phyloP scores from a whole-genome alignment of 2,113 vertebrate genomes.

The Sterrhoptilus dennistouni region DNA sequence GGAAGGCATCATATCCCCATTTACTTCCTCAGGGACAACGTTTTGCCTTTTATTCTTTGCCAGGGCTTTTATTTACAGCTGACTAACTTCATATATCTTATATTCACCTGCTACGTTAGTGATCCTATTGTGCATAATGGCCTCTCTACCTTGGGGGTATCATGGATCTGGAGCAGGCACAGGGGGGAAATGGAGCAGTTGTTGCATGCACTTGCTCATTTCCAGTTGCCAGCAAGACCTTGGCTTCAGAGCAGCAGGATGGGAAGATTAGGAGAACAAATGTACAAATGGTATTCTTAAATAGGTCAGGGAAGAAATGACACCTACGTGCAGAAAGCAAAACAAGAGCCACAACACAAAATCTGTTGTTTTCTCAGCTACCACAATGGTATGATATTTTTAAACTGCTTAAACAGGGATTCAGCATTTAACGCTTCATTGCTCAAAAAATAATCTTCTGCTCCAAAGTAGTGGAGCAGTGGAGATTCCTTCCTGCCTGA shows the following conservation, averaged over 20 bases:
- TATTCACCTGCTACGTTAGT: conserved; percentile 50
- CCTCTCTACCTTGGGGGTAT: not conserved
- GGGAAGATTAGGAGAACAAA: not conserved
- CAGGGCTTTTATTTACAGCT: conserved; percentile 51
- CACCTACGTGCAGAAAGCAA: not conserved
- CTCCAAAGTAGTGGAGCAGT: not conserved
- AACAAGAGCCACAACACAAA: not conserved
- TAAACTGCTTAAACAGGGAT: not conserved
- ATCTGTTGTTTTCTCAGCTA: not conserved
- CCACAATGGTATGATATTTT: not conserved
- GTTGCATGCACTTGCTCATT: not conserved
- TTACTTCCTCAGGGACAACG: not conserved
- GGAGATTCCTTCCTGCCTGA: not conserved
- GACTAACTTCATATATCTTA: conserved; percentile 45
- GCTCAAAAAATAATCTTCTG: not conserved
- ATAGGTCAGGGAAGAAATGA: not conserved
- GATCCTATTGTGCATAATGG: conserved; percentile 49
- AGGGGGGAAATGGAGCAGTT: not conserved
- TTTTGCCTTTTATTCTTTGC: conserved; percentile 56
- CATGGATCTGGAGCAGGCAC: conserved; percentile 2
- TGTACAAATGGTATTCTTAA: not conserved
- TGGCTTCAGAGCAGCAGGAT: not conserved
- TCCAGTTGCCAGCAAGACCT: not conserved
- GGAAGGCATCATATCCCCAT: not conserved
- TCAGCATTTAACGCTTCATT: not conserved